A percentile compares a stretch with the other conserved stretches of the same genome.
Evolutionary conservation across 2,113 vertebrate species (phyloP).

Genomic region (human): GRCh38 chr3:3261501-3262000

Average conservation of each 20-base stretch:
- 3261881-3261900: background rate
- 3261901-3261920: background rate
- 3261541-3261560: background rate
- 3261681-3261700: background rate
- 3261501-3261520: background rate
- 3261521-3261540: background rate
- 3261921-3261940: background rate
- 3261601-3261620: background rate
- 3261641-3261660: background rate
- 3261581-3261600: background rate
- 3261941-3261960: background rate
- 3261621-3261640: background rate
- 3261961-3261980: background rate
- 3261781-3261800: accelerated
- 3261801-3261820: background rate
- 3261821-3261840: background rate
- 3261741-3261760: background rate
- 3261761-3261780: too few relatives aligned
- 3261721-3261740: too few relatives aligned
- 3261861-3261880: background rate
- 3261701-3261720: background rate
- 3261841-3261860: background rate
- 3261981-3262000: background rate
- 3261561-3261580: background rate
- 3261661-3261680: background rate